Base-by-base conservation (phyloP, 1,140 invertebrate species). In the Aradophagus sp. region DNA sequence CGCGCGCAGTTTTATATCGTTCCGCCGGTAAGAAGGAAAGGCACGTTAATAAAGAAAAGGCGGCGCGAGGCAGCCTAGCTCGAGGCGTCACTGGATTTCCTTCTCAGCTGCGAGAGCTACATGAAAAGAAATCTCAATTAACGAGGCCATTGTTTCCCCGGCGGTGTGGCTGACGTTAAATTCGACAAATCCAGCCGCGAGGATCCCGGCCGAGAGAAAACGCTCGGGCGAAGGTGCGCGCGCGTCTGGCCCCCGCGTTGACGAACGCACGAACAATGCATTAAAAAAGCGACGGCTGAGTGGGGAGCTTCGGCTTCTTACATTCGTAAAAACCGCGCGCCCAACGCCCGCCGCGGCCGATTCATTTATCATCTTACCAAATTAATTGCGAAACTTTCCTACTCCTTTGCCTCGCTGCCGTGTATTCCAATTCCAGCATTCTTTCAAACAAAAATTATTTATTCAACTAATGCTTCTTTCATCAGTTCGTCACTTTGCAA, bases 111-210 rank as follows among this genome's bases (percentile, higher is more conserved):
- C 59, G 34, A 50, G 58, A 58, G 67, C 50, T 53, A 44, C 69
- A 70, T 67, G 55, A 77, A 80, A 80, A 78, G 77, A 82, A 81
- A 83, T 80, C 75, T 83, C 82, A 84, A 83, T 84, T 82, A 84
- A 83, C 75, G 76, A 83, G 65, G 39, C 76, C 77, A 83, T 83
- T 83, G 81, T 83, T 83, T 76, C 73, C 45, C 44, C 23, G 42
- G 29, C 38, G 58, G 58, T 36, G 66, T 52, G 56, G 55, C 45
- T 48, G 58, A 73, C 58, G 75, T 77, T 74, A 76, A 83, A 76
- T 76, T 82, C 77, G 73, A 74, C 70, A 72, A 73, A 77, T 53
- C 44, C 55, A 68, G 55, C 61, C 72, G 39, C 35, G 41, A 61
- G 42, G 48, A 59, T 32, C 36, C 7, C 17, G 16, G 27, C 14